A percentile compares a stretch with the other conserved stretches of the same genome.
phyloP scores from a whole-genome alignment of 2,113 vertebrate species.

The Acrocephalus arundinaceus region DNA sequence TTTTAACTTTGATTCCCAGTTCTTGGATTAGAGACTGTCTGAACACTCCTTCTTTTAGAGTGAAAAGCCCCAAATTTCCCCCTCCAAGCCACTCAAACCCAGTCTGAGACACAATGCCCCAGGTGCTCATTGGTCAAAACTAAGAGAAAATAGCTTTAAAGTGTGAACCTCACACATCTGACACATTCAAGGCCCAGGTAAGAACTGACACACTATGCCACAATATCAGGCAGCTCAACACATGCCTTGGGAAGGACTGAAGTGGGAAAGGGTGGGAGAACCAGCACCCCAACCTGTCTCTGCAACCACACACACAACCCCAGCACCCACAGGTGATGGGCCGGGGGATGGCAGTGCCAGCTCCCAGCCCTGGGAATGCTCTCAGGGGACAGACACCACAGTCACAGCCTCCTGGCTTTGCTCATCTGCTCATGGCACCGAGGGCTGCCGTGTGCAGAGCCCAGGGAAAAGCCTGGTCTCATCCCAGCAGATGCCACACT shows the following conservation, averaged over 20 bases:
- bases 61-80: fast-evolving
- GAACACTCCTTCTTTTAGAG: not conserved
- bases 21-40: not conserved
- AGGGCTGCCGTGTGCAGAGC: not conserved
- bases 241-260: not conserved
- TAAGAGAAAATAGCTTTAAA: not conserved
- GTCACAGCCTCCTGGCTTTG: not conserved
- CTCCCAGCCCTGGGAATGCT: not conserved
- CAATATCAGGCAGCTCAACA: fast-evolving
- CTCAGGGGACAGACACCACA: not conserved
- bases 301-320: not conserved
- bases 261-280: not conserved
- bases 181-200: not conserved
- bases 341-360: not conserved
- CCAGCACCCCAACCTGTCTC: not conserved
- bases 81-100: not conserved
- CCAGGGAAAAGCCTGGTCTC: not conserved
- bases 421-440: not conserved
- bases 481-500: not conserved
- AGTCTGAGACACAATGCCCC: not conserved
- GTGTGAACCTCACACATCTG: fast-evolving
- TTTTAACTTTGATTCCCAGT: not conserved
- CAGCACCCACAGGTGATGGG: not conserved
- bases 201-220: fast-evolving
- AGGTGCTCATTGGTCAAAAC: not conserved